Conservation (phyloP, 2,888 invertebrate genomes). For the Hirtodrosophila duncani region DNA sequence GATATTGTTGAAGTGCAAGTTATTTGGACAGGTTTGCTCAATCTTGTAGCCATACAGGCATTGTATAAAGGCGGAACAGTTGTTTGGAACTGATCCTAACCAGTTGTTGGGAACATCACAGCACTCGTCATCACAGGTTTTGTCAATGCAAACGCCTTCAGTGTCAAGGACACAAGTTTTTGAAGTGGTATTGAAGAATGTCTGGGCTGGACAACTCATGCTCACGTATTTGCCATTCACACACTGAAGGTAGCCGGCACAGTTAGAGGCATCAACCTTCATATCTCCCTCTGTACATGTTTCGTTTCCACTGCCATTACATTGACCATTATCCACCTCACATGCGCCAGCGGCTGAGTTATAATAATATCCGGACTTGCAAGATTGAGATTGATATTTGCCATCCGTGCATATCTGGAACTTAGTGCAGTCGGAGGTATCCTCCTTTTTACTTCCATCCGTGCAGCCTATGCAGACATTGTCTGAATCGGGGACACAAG, state of each 20-base stretch:
- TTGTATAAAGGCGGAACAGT: constrained; percentile 46
- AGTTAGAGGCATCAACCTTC: constrained; percentile 22
- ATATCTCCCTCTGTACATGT: constrained; percentile 22
- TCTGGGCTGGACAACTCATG: neutral
- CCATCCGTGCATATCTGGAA: constrained; percentile 15
- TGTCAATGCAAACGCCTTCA: constrained; percentile 29
- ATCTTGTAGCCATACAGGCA: constrained; percentile 28
- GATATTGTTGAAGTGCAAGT: constrained; percentile 48
- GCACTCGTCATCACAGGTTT: constrained; percentile 44
- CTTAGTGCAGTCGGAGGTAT: constrained; percentile 11
- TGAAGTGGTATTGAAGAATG: constrained; percentile 16
- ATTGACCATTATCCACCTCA: constrained; percentile 8
- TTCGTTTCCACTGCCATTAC: no score
- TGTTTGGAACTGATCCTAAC: constrained; percentile 29
- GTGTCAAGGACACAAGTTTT: constrained; percentile 24
- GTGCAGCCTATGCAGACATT: constrained; percentile 26
- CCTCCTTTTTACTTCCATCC: neutral
- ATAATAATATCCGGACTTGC: constrained; percentile 6
- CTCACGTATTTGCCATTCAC: neutral
- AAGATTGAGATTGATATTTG: neutral
- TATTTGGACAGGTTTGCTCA: constrained; percentile 47
- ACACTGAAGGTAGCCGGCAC: constrained; percentile 35
- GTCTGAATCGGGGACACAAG: constrained; percentile 26
- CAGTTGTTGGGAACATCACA: constrained; percentile 32
- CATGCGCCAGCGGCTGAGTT: neutral